Conservation (phyloP, 2,888 invertebrate species). For the Crocallis elinguaria region DNA sequence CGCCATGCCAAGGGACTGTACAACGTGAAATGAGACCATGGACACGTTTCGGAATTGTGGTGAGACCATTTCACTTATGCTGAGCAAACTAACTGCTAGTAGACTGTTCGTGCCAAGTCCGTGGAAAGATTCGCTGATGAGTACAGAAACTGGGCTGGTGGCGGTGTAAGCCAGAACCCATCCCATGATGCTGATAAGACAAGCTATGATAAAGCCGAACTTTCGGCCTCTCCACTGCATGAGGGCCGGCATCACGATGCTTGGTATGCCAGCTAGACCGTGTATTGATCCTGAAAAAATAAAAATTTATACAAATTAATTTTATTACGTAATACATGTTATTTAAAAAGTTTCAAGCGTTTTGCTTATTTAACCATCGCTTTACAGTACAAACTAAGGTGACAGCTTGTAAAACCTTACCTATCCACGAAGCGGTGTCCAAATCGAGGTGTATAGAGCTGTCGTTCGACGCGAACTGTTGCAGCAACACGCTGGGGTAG, state of each 20-base stretch:
- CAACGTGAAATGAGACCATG: conserved; percentile 25
- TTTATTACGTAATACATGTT: too few species aligned
- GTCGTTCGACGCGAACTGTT: conserved; percentile 37
- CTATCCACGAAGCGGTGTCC: conserved; percentile 43
- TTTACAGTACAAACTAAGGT: too few species aligned
- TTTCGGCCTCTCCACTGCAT: conserved; percentile 37
- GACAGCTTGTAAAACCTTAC: conserved; percentile 27
- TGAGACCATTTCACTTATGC: conserved; percentile 31
- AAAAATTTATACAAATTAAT: neutral
- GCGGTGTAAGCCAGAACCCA: conserved; percentile 26
- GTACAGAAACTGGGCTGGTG: conserved; percentile 7
- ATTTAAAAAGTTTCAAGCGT: too few species aligned
- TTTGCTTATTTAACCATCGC: too few species aligned
- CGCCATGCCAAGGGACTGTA: conserved; percentile 22
- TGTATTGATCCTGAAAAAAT: conserved; percentile 34
- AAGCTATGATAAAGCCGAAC: conserved; percentile 23
- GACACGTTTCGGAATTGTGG: conserved; percentile 28
- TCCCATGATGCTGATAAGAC: conserved; percentile 23
- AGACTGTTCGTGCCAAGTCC: conserved; percentile 31
- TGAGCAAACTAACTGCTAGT: conserved; percentile 21
- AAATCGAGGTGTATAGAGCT: conserved; percentile 37
- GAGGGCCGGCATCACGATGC: conserved; percentile 26
- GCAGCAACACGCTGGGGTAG: conserved; percentile 37
- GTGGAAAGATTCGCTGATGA: conserved; percentile 30
- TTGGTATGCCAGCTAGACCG: conserved; percentile 34